Base-by-base conservation (phyloP, 2,113 vertebrate species). In the Pseudopodoces humilis region DNA sequence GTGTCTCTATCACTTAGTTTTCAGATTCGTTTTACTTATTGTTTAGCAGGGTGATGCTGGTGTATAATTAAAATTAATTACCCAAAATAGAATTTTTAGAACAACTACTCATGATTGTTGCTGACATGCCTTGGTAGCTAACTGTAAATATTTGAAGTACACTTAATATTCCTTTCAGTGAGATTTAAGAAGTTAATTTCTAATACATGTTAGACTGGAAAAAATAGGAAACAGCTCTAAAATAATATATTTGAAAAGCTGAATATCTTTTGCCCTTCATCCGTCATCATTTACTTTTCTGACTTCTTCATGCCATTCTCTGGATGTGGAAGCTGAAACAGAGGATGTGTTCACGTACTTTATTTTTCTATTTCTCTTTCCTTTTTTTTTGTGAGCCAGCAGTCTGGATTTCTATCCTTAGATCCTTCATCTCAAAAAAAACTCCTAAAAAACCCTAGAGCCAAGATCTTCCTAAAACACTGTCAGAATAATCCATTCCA, bases 381-480 rank as follows among this genome's bases (percentile, higher is more conserved):
- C 27, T 78, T 72, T 64, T 39, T 35, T 35, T 79, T 37, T 68
- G 31, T 86, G 8, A 63, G 35, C 15, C 63, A 80, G 59, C 28
- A 67, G 31, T 50, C 46, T 3, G 9, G 33, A 70, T 20, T 88
- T 90, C 52, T 80, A 15, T 55, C 82, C 30, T 84, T 79, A 65
- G 41, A 76, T 56, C 10, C 31, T 94, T 78, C 30, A 56, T 13
- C 30, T 41, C 30, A 25, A 31, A 83, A 63, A 27, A 35, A 35
- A 11, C 14, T 6, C 3, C 15, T 2, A 1, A 16, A 65, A 41
- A 43, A 5, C 1, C 20, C 47, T 76, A n/a, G 50, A 64, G 13
- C 81, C 31, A 64, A 72, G 39, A 47, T 43, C 43, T 50, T 85
- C 39, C 81, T 47, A 41, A 70, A 58, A 50, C 28, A 63, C 11